Percentiles rank a stretch among this genome's conserved stretches.
phyloP scores from a whole-genome alignment of 1,140 invertebrate species.

The Laupala kohalensis region DNA sequence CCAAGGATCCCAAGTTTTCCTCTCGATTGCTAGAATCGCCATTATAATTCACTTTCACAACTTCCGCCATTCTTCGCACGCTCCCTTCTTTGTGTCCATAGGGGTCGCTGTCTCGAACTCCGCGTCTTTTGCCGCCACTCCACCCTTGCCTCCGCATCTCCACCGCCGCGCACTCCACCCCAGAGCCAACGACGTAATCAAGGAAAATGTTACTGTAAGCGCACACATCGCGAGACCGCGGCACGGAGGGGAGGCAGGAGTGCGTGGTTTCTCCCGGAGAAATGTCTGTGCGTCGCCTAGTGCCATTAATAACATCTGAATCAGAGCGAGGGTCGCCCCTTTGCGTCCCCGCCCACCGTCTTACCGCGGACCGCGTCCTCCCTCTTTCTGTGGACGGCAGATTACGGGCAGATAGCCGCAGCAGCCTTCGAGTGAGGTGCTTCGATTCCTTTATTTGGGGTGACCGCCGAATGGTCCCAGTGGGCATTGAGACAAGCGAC shows the following conservation, averaged over 20 bases:
- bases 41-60: not conserved
- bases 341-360: slow-evolving; percentile 35
- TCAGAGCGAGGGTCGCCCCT: slow-evolving; percentile 49
- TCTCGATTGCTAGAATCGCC: too few species aligned
- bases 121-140: not conserved
- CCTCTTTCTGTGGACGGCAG: too few species aligned
- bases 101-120: too few species aligned
- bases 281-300: not conserved
- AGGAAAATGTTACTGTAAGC: not conserved
- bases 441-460: too few species aligned
- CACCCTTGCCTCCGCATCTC: too few species aligned
- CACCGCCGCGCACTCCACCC: not conserved
- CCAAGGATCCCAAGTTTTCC: too few species aligned
- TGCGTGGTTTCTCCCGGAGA: not conserved
- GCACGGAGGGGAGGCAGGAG: not conserved
- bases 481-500: too few species aligned
- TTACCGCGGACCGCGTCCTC: too few species aligned
- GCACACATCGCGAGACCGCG: not conserved
- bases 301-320: not conserved
- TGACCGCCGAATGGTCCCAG: too few species aligned
- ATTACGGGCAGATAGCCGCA: too few species aligned
- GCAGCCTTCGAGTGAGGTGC: too few species aligned
- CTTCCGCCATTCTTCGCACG: not conserved
- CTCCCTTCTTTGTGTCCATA: not conserved
- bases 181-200: not conserved